These are phyloP conservation scores for Eublepharis macularius DNA, from an alignment of 2,113 vertebrate species.

Conservation along the genomic window DNA sequence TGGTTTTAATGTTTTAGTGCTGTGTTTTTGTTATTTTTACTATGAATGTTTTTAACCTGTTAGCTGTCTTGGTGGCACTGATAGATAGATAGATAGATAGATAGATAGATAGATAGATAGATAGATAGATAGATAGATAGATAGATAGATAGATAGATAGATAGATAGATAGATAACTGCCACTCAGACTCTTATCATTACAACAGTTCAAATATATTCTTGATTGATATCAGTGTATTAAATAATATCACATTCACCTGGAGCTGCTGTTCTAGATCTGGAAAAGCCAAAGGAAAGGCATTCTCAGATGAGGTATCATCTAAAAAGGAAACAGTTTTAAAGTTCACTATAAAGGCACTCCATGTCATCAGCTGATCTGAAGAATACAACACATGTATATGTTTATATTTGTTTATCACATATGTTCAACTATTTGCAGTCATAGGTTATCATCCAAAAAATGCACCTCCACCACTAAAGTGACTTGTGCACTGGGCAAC, in stretches of 20 bases:
- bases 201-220: not conserved
- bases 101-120: too few species aligned
- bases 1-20: too few species aligned
- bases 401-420: not conserved
- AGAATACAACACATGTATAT: not conserved
- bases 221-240: not conserved
- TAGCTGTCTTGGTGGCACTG: too few species aligned
- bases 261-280: conserved; percentile 85
- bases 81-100: too few species aligned
- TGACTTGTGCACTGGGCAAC: too few species aligned
- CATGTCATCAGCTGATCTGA: not conserved
- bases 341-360: conserved; percentile 20
- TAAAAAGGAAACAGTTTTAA: conserved; percentile 55
- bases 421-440: not conserved
- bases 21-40: too few species aligned
- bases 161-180: not conserved
- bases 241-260: conserved; percentile 75
- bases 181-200: not conserved
- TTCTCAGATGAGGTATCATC: conserved; percentile 79
- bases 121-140: too few species aligned
- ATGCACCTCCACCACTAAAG: too few species aligned
- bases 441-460: too few species aligned
- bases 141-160: too few species aligned
- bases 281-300: conserved; percentile 76
- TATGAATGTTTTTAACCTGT: too few species aligned